Evolutionary conservation across 2,113 vertebrate species (phyloP).

Genomic region (Larimichthys polyactis): DNA sequence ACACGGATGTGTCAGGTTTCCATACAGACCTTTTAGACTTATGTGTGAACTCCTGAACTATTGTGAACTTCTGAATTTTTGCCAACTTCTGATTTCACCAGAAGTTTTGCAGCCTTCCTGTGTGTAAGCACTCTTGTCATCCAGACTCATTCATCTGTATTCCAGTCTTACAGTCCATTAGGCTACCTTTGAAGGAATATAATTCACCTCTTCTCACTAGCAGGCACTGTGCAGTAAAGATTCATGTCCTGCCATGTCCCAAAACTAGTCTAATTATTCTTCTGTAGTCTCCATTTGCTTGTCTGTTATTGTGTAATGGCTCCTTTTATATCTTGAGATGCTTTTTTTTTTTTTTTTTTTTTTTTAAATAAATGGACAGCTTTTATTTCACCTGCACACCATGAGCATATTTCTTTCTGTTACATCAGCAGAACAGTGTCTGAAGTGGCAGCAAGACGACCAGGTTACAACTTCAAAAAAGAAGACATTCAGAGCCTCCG

Average conservation of each 20-base stretch:
- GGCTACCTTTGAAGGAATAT: conserved; percentile 32
- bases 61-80: neutral
- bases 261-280: conserved; percentile 32
- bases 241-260: conserved; percentile 25
- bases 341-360: neutral
- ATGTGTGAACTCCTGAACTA: conserved; percentile 1
- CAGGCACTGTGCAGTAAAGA: conserved; percentile 18
- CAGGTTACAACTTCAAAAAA: conserved; percentile 33
- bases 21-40: neutral
- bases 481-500: conserved; percentile 4
- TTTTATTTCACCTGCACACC: conserved; percentile 52
- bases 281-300: conserved; percentile 9
- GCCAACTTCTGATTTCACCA: too few species aligned
- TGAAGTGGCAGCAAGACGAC: neutral
- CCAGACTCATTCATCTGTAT: conserved; percentile 34
- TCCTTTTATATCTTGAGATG: conserved; percentile 37
- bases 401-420: conserved; percentile 31
- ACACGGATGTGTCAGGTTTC: neutral
- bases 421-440: conserved; percentile 54
- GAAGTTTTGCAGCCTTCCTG: neutral
- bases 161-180: conserved; percentile 57
- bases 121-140: conserved; percentile 33
- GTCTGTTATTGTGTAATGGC: neutral
- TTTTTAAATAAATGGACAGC: neutral
- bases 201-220: conserved; percentile 42